Percentiles rank a stretch among this genome's conserved stretches.
phyloP scores from a whole-genome alignment of 2,797 vertebrate genomes.

The Muraenolepis orangiensis region DNA sequence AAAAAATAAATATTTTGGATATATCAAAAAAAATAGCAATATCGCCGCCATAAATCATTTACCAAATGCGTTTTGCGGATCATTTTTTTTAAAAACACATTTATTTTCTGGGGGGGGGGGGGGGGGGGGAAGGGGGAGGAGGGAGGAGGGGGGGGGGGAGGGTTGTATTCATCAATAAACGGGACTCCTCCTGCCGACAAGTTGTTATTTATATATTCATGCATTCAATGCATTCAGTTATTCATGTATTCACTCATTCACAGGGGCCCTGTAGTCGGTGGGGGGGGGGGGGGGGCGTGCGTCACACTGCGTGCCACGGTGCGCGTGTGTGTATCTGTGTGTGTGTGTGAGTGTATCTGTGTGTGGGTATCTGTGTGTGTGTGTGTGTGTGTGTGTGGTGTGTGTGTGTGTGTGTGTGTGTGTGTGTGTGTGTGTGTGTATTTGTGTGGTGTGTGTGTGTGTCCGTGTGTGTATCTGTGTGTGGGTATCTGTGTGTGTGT shows the following conservation, averaged over 20 bases:
- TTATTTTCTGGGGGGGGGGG: slow-evolving; percentile 44
- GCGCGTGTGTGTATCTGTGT: slow-evolving; percentile 14
- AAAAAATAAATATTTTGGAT: slow-evolving; percentile 50
- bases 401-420: slow-evolving; percentile 14
- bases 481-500: slow-evolving; percentile 18
- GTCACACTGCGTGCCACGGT: slow-evolving; percentile 30
- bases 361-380: slow-evolving; percentile 14
- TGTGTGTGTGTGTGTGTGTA: slow-evolving; percentile 17
- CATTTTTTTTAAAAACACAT: slow-evolving; percentile 70
- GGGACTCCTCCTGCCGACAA: slow-evolving; percentile 52
- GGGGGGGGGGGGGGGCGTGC: too few species aligned
- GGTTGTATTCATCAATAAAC: slow-evolving; percentile 68
- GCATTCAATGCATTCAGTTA: slow-evolving; percentile 76
- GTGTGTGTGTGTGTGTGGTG: slow-evolving; percentile 5
- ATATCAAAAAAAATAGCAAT: slow-evolving; percentile 72
- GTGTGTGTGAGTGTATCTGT: slow-evolving; percentile 15
- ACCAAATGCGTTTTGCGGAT: slow-evolving; percentile 69
- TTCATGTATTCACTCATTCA: slow-evolving; percentile 81
- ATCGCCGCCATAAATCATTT: slow-evolving; percentile 75
- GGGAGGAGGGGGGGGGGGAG: background rate
- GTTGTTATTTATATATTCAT: slow-evolving; percentile 74
- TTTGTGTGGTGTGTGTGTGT: slow-evolving; percentile 22
- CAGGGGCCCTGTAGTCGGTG: slow-evolving; percentile 65
- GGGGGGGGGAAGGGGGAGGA: background rate
- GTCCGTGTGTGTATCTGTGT: background rate